Percentiles rank a stretch among this genome's conserved stretches.
Conservation (phyloP, 2,888 invertebrate genomes). For the Gonocerus acuteangulatus region DNA sequence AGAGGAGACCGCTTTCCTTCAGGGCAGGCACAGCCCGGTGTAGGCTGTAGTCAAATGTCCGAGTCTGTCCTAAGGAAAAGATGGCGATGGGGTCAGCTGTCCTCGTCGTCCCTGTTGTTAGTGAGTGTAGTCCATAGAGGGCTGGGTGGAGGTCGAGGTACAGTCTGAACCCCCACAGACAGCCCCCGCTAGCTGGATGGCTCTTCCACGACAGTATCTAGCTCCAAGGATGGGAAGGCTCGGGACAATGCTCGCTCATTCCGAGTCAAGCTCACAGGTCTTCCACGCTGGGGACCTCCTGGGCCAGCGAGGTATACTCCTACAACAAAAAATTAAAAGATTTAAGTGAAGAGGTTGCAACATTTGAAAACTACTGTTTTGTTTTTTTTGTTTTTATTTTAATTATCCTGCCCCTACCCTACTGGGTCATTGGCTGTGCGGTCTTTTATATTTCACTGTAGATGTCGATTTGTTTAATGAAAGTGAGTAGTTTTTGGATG, state of each 20-base stretch:
- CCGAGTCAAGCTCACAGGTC: conserved; percentile 51
- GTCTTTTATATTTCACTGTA: too few relatives aligned
- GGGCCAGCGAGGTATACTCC: conserved; percentile 38
- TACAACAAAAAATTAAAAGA: too few relatives aligned
- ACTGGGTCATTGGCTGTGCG: too few relatives aligned
- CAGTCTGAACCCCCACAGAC: conserved; percentile 25
- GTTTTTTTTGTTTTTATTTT: too few relatives aligned
- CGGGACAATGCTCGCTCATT: conserved; percentile 61
- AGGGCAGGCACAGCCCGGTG: conserved; percentile 2
- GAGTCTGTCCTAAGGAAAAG: conserved; percentile 8
- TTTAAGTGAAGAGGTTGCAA: too few relatives aligned
- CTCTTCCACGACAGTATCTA: conserved; percentile 77
- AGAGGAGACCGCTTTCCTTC: not conserved
- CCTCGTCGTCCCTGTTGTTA: conserved; percentile 42
- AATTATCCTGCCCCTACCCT: too few relatives aligned
- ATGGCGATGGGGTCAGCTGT: conserved; percentile 26
- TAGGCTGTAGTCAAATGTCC: not conserved
- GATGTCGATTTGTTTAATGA: too few relatives aligned
- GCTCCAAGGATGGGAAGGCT: conserved; percentile 67
- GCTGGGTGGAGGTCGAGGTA: conserved; percentile 41
- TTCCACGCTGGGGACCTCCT: conserved; percentile 30
- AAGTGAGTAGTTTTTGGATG: too few relatives aligned
- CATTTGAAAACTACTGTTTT: too few relatives aligned
- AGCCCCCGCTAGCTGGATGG: conserved; percentile 47
- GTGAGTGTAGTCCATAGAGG: conserved; percentile 77